Evolutionary conservation across 2,797 vertebrate genomes (phyloP).

Genomic region (Emydoidea blandingii): DNA sequence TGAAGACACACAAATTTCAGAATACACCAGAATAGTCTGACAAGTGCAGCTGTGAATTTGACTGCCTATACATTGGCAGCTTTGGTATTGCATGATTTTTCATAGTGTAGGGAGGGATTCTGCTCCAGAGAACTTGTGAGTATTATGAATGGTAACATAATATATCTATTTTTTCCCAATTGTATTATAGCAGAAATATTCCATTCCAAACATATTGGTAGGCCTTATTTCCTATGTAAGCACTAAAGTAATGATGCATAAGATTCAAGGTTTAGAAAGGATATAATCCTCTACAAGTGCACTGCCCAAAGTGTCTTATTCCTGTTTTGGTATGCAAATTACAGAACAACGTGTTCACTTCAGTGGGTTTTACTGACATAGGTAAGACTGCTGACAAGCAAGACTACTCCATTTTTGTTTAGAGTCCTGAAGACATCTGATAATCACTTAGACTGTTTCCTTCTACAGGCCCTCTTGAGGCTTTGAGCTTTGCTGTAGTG

Average conservation of each 20-base stretch:
- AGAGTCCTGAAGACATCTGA: background rate
- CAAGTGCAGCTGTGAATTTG: background rate
- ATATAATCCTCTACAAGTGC: conserved; percentile 15
- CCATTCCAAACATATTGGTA: background rate
- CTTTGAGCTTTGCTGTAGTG: conserved; percentile 66
- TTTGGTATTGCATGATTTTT: conserved; percentile 33
- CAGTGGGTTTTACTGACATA: background rate
- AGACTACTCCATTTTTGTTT: conserved; percentile 40
- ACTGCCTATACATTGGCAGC: background rate
- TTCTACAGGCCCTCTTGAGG: conserved; percentile 54
- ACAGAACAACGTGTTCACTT: conserved; percentile 21
- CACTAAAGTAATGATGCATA: conserved; percentile 1
- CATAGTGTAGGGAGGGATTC: background rate
- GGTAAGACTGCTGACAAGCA: background rate
- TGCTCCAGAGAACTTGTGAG: background rate
- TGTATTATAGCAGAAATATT: background rate
- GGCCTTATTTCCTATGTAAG: conserved; percentile 1
- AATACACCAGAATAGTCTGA: conserved; percentile 31
- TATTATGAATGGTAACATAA: background rate
- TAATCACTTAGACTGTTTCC: conserved; percentile 42
- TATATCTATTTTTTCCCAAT: background rate
- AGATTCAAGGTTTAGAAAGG: background rate
- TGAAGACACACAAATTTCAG: conserved; percentile 12
- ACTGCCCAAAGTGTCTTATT: background rate
- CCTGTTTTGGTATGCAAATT: conserved; percentile 46